Conservation (phyloP, 2,113 vertebrate species). For the Cepphus grylle region DNA sequence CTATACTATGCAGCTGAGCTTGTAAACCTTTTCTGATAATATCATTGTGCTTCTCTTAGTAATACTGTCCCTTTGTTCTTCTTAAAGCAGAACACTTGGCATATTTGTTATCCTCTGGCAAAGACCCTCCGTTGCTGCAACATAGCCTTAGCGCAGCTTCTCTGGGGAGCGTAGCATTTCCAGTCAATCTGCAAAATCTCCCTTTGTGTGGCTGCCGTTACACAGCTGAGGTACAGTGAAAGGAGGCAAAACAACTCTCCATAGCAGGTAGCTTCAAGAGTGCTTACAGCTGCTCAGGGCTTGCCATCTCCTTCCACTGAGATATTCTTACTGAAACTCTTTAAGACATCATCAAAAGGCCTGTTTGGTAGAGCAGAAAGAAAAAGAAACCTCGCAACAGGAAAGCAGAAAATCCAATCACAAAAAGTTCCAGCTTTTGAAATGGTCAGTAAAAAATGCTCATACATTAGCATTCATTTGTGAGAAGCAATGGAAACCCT, state of each 20-base stretch:
- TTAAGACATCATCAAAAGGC: neutral
- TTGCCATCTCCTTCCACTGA: neutral
- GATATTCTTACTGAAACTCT: neutral
- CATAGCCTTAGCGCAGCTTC: neutral
- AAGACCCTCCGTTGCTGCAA: neutral
- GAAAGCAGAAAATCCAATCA: neutral
- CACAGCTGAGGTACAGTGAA: neutral
- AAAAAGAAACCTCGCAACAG: neutral
- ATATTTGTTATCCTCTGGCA: neutral
- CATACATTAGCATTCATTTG: neutral
- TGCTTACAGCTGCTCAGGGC: neutral
- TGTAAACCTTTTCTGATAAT: neutral
- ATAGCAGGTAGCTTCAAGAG: neutral
- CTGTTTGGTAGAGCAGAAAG: neutral
- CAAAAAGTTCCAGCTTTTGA: neutral
- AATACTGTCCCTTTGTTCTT: neutral
- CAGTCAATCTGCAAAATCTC: neutral
- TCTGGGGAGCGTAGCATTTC: neutral
- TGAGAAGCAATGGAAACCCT: neutral
- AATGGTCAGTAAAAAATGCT: neutral
- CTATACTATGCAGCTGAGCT: neutral
- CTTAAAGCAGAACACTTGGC: neutral
- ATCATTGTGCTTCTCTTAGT: neutral
- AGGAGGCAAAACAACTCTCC: neutral
- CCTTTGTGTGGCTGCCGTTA: fast-evolving